These are phyloP conservation scores for Cantharis nigra DNA, from an alignment of 2,888 invertebrate species.

Conservation along the genomic window DNA sequence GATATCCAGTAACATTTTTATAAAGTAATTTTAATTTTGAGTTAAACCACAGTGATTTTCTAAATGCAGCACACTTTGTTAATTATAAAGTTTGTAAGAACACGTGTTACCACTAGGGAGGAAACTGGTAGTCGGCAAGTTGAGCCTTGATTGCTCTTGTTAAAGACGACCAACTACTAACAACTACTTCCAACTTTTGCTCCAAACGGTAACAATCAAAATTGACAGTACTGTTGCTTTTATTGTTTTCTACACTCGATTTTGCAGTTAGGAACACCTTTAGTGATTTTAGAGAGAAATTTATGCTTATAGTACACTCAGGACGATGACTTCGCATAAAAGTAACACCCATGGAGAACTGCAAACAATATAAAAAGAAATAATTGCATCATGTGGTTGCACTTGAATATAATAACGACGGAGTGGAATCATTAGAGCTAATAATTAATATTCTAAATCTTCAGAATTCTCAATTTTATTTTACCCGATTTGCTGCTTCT, in stretches of 20 bases:
- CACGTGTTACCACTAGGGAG: conserved; percentile 21
- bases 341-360: not conserved
- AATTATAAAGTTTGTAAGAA: conserved; percentile 24
- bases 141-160: conserved; percentile 22
- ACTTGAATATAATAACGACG: not conserved
- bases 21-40: not conserved
- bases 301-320: not conserved
- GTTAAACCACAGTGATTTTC: conserved; percentile 8
- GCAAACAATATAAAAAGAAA: not conserved
- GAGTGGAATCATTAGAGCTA: not conserved
- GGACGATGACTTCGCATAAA: not conserved
- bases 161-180: conserved; percentile 22
- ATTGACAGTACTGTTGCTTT: conserved; percentile 10
- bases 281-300: not conserved
- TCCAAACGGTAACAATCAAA: conserved; percentile 11
- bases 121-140: conserved; percentile 15
- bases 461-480: not conserved
- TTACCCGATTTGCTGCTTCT: not conserved
- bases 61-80: conserved; percentile 16
- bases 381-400: not conserved
- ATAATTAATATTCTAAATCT: not conserved
- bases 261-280: not conserved
- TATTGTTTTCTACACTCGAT: not conserved
- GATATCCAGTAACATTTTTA: not conserved
- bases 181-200: conserved; percentile 13